Percentiles rank a stretch among this genome's conserved stretches.
Evolutionary conservation across 2,113 vertebrate species (phyloP).

Genomic region (Rhinoderma darwinii): DNA sequence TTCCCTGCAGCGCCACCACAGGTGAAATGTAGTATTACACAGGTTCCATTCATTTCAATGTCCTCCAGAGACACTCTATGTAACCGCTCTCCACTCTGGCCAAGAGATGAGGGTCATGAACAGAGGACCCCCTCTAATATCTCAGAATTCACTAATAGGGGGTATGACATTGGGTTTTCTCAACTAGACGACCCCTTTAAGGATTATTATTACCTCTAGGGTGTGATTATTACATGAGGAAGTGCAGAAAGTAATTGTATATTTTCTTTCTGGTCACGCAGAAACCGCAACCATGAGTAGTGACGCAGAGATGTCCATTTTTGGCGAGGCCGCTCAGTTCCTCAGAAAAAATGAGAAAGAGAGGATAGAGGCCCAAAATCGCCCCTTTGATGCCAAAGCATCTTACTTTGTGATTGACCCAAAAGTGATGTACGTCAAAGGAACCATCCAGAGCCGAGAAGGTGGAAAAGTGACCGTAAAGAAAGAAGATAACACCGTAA

Average conservation of each 20-base stretch:
- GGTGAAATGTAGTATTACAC: no score
- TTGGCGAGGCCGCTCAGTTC: slow-evolving; percentile 74
- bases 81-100: no score
- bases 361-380: slow-evolving; percentile 75
- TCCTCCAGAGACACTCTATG: no score
- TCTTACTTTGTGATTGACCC: slow-evolving; percentile 77
- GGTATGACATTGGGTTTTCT: no score
- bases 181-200: no score
- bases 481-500: slow-evolving; percentile 76
- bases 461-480: slow-evolving; percentile 81
- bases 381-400: slow-evolving; percentile 85
- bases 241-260: background rate
- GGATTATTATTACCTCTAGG: no score
- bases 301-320: slow-evolving; percentile 76
- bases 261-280: background rate
- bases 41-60: no score
- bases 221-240: no score
- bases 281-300: slow-evolving; percentile 74
- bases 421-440: slow-evolving; percentile 81
- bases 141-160: no score
- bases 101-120: no score
- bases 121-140: no score
- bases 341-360: slow-evolving; percentile 81
- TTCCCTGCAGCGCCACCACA: no score
- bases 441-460: slow-evolving; percentile 75